phyloP scores from a whole-genome alignment of 1,140 invertebrate species.

The Ylistrum balloti region DNA sequence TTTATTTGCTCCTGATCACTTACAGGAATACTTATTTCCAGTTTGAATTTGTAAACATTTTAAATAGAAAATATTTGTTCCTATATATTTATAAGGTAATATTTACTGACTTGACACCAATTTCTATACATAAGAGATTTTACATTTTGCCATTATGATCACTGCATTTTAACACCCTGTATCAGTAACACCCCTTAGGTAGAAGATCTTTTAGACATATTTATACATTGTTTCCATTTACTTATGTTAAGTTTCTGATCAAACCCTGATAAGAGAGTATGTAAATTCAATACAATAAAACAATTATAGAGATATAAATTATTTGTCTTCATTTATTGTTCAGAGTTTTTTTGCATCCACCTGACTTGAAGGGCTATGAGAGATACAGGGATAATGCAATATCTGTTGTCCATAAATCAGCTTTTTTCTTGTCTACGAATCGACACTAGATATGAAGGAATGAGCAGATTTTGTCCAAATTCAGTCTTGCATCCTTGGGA shows the following conservation, averaged over 20 bases:
- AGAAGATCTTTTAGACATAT: neutral
- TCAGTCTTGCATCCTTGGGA: too few species aligned
- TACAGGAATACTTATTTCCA: neutral
- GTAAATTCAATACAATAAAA: slow-evolving; percentile 35
- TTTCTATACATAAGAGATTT: neutral
- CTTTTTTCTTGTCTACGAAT: too few species aligned
- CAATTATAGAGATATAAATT: neutral
- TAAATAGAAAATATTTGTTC: too few species aligned
- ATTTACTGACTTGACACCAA: neutral
- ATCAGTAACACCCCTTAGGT: neutral
- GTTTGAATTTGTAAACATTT: neutral
- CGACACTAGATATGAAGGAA: too few species aligned
- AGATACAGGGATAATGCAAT: too few species aligned
- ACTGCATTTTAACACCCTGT: too few species aligned
- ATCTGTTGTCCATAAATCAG: too few species aligned
- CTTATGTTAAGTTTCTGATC: slow-evolving; percentile 17
- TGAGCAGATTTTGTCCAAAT: too few species aligned
- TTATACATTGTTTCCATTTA: slow-evolving; percentile 5
- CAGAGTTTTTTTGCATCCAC: too few species aligned
- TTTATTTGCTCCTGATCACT: neutral
- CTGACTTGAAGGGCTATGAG: too few species aligned
- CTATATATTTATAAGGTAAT: neutral
- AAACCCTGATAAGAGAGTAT: neutral
- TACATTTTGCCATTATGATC: too few species aligned
- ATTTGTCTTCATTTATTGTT: too few species aligned